Evolutionary conservation across 2,113 vertebrate species (phyloP).

Genomic region (Sturnira hondurensis): DNA sequence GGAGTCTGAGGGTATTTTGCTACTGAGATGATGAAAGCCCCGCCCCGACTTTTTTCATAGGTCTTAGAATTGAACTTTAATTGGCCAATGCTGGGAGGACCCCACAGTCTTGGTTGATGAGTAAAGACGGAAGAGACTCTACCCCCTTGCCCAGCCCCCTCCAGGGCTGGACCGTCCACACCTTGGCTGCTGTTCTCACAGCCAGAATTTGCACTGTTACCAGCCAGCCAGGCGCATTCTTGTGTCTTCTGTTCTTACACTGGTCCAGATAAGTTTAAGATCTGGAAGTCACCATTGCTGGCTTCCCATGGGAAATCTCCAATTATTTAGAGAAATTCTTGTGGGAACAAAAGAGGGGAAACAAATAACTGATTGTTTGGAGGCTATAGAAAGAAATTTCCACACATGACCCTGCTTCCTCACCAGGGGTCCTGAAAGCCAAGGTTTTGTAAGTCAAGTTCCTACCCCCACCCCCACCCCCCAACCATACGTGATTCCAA

Average conservation of each 20-base stretch:
- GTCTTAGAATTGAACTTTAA: background rate
- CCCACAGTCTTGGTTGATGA: background rate
- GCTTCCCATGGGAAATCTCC: conserved; percentile 69
- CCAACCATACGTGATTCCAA: background rate
- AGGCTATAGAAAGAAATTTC: conserved; percentile 34
- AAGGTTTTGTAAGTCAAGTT: background rate
- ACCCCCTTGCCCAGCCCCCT: background rate
- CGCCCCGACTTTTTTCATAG: background rate
- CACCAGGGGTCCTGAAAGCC: background rate
- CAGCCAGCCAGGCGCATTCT: conserved; percentile 1
- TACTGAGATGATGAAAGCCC: background rate
- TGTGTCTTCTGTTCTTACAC: conserved; percentile 55
- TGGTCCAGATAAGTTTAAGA: conserved; percentile 54
- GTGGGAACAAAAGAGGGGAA: conserved; percentile 22
- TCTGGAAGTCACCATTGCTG: conserved; percentile 61
- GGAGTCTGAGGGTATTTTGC: background rate
- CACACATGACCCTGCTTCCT: conserved; percentile 33
- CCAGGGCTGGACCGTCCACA: background rate
- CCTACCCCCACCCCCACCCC: background rate
- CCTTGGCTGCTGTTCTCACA: background rate
- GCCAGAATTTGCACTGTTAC: conserved; percentile 29
- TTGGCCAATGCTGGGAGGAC: background rate
- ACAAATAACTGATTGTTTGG: conserved; percentile 71
- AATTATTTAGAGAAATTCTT: conserved; percentile 71
- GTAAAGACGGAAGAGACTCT: background rate